Percentiles rank a stretch among this genome's conserved stretches.
These are phyloP conservation scores for Chamaetylas fuelleborni DNA, from an alignment of 2,113 vertebrate species.

Conservation along the genomic window DNA sequence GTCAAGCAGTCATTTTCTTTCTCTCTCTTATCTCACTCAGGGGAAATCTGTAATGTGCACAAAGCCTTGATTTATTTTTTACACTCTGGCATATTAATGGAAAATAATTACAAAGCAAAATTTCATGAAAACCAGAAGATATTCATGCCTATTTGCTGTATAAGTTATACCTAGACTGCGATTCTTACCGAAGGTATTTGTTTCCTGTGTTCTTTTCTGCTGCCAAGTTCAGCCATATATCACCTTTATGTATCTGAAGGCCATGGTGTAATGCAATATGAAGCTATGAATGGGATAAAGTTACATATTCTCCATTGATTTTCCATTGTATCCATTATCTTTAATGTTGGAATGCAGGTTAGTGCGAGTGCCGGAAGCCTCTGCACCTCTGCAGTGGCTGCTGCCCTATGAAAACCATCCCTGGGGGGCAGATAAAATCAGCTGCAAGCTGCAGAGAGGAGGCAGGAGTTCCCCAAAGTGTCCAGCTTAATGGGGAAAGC, in stretches of 20 bases:
- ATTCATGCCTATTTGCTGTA: not conserved
- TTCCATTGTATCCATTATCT: slow-evolving; percentile 65
- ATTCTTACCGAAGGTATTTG: slow-evolving; percentile 13
- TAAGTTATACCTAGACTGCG: not conserved
- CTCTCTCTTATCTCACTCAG: slow-evolving; percentile 25
- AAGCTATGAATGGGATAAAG: slow-evolving; percentile 48
- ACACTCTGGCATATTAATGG: slow-evolving; percentile 40
- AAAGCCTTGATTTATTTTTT: slow-evolving; percentile 57
- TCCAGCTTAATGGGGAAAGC: not conserved
- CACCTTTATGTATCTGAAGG: slow-evolving; percentile 50
- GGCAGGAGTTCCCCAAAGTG: slow-evolving; percentile 12
- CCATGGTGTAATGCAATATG: slow-evolving; percentile 48
- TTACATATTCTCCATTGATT: slow-evolving; percentile 65
- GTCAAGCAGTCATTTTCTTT: slow-evolving; percentile 13
- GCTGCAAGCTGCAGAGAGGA: slow-evolving; percentile 9
- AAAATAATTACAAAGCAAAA: slow-evolving; percentile 50
- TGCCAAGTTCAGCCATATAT: slow-evolving; percentile 39
- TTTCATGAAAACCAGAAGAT: slow-evolving; percentile 34
- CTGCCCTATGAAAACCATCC: slow-evolving; percentile 51
- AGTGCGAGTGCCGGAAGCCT: slow-evolving; percentile 63
- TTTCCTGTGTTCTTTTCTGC: slow-evolving; percentile 7
- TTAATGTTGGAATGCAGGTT: slow-evolving; percentile 60
- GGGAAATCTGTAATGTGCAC: slow-evolving; percentile 10
- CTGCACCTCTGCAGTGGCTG: slow-evolving; percentile 44
- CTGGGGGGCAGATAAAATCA: slow-evolving; percentile 21